Evolutionary conservation across 2,888 invertebrate genomes (phyloP).

Genomic region (Agonum fuliginosum): DNA sequence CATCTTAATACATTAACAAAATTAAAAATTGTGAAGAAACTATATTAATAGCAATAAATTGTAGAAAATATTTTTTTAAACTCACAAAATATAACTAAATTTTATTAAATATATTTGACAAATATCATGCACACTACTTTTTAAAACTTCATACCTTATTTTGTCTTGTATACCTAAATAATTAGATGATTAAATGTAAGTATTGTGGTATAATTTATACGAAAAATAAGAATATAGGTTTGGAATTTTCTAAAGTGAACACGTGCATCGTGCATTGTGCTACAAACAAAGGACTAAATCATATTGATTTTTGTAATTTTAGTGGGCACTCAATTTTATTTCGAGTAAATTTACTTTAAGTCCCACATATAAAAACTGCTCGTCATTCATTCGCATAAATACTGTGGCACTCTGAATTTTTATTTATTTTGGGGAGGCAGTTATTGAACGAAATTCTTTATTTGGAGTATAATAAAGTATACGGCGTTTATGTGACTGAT

Average conservation of each 20-base stretch:
- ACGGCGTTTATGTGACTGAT: constrained; percentile 69
- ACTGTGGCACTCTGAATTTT: constrained; percentile 69
- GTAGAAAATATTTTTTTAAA: no score
- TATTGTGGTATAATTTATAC: no score
- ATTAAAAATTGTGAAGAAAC: no score
- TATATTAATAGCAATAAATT: no score
- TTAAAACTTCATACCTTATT: no score
- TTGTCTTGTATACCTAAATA: no score
- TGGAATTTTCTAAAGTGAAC: neutral
- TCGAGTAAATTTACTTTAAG: constrained; percentile 68
- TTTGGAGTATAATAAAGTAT: constrained; percentile 69
- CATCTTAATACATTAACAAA: no score
- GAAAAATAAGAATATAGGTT: neutral
- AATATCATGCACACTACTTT: no score
- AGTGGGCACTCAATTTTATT: constrained; percentile 70
- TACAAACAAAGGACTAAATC: constrained; percentile 49
- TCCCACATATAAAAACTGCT: constrained; percentile 68
- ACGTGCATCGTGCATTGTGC: neutral
- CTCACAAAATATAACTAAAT: no score
- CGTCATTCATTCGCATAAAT: constrained; percentile 70
- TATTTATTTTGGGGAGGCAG: constrained; percentile 67
- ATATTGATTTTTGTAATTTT: constrained; percentile 64
- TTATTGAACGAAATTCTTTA: constrained; percentile 68
- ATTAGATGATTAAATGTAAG: no score
- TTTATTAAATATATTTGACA: no score